Percentiles rank a stretch among this genome's conserved stretches.
Evolutionary conservation across 1,140 invertebrate species (phyloP).

Genomic region (Archivesica marissinica): DNA sequence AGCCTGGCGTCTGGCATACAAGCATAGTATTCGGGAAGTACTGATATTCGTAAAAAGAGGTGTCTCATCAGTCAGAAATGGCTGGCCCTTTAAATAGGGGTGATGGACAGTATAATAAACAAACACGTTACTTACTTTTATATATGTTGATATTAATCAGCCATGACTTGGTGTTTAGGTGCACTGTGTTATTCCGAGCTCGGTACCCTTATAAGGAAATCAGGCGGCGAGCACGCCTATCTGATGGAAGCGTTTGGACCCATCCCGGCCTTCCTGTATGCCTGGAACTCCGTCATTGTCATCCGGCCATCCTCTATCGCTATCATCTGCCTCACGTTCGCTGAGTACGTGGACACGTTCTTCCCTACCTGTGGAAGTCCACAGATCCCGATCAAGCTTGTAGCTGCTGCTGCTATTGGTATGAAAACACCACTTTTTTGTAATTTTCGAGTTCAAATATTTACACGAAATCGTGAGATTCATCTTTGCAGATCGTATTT

Average conservation of each 20-base stretch:
- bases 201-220: slow-evolving; percentile 88
- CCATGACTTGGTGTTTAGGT: too few species aligned
- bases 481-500: too few species aligned
- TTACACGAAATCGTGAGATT: too few species aligned
- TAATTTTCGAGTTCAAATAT: too few species aligned
- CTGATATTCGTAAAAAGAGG: too few species aligned
- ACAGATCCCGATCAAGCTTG: slow-evolving; percentile 65
- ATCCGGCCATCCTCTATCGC: slow-evolving; percentile 89
- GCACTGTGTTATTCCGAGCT: slow-evolving; percentile 92
- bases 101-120: too few species aligned
- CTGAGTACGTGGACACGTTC: slow-evolving; percentile 71
- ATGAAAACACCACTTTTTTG: slow-evolving; percentile 4
- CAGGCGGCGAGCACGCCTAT: slow-evolving; percentile 81
- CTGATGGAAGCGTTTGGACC: slow-evolving; percentile 75
- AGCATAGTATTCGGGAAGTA: too few species aligned
- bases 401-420: slow-evolving; percentile 74
- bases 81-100: too few species aligned
- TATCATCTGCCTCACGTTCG: slow-evolving; percentile 77
- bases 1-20: too few species aligned
- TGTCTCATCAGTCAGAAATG: too few species aligned
- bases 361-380: slow-evolving; percentile 75
- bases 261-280: slow-evolving; percentile 94
- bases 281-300: slow-evolving; percentile 87
- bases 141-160: too few species aligned
- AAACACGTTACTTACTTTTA: too few species aligned